Evolutionary conservation across 2,888 invertebrate genomes (phyloP), one percentile per base, ranked within the genome.

Genomic region (Acrocyrtus sp.): DNA sequence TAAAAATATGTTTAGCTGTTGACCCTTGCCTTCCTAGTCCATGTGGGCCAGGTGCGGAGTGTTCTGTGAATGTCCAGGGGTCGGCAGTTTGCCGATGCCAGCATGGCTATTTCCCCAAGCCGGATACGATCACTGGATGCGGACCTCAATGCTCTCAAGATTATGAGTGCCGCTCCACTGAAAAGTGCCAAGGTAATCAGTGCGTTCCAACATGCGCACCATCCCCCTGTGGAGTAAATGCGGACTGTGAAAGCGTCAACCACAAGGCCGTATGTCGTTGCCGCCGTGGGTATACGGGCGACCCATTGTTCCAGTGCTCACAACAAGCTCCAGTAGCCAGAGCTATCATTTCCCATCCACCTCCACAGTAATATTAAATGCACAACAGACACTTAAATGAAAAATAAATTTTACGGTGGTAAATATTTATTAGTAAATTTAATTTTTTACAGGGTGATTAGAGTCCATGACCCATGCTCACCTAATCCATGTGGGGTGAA

Each of bases 401-500:
- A 12, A 34, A 10, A 12, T 10, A 10, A 12, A 34, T 12, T 34
- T 34, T 34, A 12, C 39, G 39, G n/a, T n/a, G n/a, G n/a, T n/a
- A n/a, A n/a, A 27, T 29, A 27, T 54, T 48, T 17, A 48, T 47
- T 29, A 15, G 22, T 21, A 21, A 34, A 19, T 54, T 54, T 22
- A 24, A 50, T 65, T 63, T 75, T 61, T 12, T n/a, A n/a, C 29
- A 80, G 80, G 39, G 75, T 75, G 3, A 73, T 79, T 67, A 39
- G 79, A 53, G 78, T 51, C 6, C 45, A 48, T 12, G 78, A 81
- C 69, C 80, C 80, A 5, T 81, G 81, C 53, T 66, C 58, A 17
- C 78, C 92, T 15, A 92, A 90, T 75, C 93, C 94, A 0, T 94
- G 94, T 80, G 94, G 75, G 5, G 2, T 48, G 0, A 75, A 94